A percentile compares a stretch with the other conserved stretches of the same genome.
phyloP scores from a whole-genome alignment of 2,797 vertebrate genomes.

The Coregonus suidteri region DNA sequence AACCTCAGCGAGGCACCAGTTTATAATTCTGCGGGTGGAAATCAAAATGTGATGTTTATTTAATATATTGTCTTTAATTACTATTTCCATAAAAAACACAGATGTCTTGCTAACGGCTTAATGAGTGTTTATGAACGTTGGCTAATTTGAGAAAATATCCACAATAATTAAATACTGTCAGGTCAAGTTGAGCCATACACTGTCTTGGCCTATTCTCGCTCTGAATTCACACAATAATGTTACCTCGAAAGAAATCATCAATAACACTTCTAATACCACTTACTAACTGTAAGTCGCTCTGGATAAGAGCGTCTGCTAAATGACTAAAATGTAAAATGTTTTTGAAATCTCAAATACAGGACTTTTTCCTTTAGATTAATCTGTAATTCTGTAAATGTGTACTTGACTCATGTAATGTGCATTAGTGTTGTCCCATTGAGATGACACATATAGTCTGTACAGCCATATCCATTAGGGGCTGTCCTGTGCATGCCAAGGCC shows the following conservation, averaged over 20 bases:
- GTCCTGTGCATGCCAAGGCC: constrained; percentile 30
- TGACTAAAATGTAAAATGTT: too few relatives aligned
- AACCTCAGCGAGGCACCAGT: constrained; percentile 39
- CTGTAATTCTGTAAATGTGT: neutral
- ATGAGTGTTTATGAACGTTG: constrained; percentile 46
- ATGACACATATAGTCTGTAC: constrained; percentile 22
- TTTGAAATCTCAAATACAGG: too few relatives aligned
- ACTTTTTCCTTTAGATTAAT: too few relatives aligned
- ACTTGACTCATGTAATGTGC: neutral
- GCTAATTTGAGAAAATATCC: constrained; percentile 38
- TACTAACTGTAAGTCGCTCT: too few relatives aligned
- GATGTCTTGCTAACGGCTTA: constrained; percentile 48
- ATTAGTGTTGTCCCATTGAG: constrained; percentile 23
- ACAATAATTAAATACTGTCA: constrained; percentile 22
- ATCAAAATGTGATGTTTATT: constrained; percentile 29
- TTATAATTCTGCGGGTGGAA: constrained; percentile 26
- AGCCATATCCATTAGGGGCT: constrained; percentile 41
- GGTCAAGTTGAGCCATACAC: neutral
- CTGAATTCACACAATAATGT: neutral
- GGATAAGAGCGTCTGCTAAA: too few relatives aligned
- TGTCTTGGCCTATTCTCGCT: neutral
- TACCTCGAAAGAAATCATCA: neutral
- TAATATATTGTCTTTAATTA: constrained; percentile 32
- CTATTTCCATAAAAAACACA: constrained; percentile 42
- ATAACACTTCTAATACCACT: neutral